Conservation (phyloP, 2,888 invertebrate genomes). For the Clepsis dumicolana region DNA sequence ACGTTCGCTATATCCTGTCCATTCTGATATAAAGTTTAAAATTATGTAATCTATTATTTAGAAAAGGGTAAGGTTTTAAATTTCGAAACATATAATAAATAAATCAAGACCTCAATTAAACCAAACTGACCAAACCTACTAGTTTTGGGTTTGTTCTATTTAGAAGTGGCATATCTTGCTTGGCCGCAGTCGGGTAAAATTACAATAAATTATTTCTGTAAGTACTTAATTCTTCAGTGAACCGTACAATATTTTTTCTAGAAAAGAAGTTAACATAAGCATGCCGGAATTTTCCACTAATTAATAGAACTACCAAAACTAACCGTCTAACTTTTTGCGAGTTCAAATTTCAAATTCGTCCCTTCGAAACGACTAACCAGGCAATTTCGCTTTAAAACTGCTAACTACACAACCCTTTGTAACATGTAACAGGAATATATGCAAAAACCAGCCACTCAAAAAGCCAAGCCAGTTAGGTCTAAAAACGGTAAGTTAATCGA, state of each 20-base stretch:
- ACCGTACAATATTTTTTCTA: too few species aligned
- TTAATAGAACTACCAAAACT: neutral
- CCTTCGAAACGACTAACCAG: neutral
- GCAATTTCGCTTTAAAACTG: neutral
- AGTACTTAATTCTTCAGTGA: too few species aligned
- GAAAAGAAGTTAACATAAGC: neutral
- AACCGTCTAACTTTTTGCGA: neutral
- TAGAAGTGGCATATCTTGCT: too few species aligned
- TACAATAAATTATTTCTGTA: too few species aligned
- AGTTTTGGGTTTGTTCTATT: too few species aligned
- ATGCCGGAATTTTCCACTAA: neutral
- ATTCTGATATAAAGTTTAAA: slow-evolving; percentile 22
- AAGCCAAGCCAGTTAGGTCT: slow-evolving; percentile 30
- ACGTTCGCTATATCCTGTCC: slow-evolving; percentile 24
- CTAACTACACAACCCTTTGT: slow-evolving; percentile 3
- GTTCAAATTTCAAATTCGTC: neutral
- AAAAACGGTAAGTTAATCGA: slow-evolving; percentile 51
- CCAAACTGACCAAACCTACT: too few species aligned
- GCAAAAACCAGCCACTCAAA: slow-evolving; percentile 3
- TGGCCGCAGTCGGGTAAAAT: too few species aligned
- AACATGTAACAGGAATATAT: slow-evolving; percentile 9
- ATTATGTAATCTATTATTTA: neutral
- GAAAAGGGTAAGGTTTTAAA: neutral
- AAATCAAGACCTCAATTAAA: too few species aligned
- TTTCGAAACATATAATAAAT: neutral